Conservation (phyloP, 2,113 vertebrate genomes). For the Tyto alba region DNA sequence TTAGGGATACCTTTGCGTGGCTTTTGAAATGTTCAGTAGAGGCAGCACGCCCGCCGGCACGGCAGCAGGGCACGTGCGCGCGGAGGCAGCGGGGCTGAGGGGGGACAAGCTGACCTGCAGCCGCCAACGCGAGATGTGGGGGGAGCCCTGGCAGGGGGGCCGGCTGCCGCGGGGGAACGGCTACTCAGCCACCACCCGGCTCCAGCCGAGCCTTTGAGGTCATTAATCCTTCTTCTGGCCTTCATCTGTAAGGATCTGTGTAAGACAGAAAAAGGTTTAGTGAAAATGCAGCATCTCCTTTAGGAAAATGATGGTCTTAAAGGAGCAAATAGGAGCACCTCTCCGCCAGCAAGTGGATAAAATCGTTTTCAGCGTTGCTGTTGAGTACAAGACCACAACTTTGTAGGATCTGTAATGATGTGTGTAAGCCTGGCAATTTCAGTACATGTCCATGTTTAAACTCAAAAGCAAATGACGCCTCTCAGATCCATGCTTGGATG, state of each 20-base stretch:
- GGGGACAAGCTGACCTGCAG: neutral
- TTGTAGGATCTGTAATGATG: neutral
- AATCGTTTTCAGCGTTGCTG: neutral
- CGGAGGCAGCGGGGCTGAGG: fast-evolving
- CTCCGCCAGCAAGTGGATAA: no score
- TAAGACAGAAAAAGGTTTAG: neutral
- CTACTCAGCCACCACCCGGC: fast-evolving
- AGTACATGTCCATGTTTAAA: neutral
- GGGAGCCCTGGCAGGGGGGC: fast-evolving
- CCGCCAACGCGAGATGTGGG: neutral
- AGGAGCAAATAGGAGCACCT: neutral
- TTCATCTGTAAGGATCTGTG: neutral
- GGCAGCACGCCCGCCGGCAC: fast-evolving
- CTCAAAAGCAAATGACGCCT: neutral
- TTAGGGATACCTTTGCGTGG: neutral
- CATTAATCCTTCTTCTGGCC: neutral
- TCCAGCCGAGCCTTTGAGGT: neutral
- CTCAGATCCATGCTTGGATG: neutral
- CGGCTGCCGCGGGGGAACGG: neutral
- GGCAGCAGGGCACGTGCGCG: fast-evolving
- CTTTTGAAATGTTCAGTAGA: neutral
- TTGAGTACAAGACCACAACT: neutral
- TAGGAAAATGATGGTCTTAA: neutral
- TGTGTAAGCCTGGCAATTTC: neutral
- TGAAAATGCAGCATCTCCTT: no score